phyloP scores from a whole-genome alignment of 2,113 vertebrate species.

The Hemibates koningsi region DNA sequence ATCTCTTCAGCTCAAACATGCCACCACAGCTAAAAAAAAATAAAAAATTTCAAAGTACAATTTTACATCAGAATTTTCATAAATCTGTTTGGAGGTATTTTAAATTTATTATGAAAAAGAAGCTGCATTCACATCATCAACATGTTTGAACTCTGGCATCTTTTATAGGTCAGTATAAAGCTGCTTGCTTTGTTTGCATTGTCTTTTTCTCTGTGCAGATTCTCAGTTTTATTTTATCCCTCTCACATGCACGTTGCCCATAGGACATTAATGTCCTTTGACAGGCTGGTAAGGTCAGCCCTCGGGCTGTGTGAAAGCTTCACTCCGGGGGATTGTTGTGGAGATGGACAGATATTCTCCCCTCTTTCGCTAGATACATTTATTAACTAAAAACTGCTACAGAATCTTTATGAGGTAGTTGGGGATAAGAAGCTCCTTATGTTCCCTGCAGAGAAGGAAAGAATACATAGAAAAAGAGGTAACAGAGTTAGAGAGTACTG shows the following conservation, averaged over 20 bases:
- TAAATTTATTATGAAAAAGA: background rate
- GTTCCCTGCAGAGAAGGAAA: background rate
- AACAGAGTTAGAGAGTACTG: background rate
- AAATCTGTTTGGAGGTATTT: background rate
- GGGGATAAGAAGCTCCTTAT: background rate
- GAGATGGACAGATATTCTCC: background rate
- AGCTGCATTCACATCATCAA: background rate
- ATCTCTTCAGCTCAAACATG: background rate
- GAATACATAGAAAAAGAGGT: background rate
- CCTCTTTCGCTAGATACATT: background rate
- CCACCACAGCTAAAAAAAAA: background rate
- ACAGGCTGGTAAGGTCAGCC: constrained; percentile 58
- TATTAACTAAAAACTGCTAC: background rate
- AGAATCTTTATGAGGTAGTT: background rate
- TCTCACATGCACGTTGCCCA: background rate
- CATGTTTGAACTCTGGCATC: background rate
- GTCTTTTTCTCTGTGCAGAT: background rate
- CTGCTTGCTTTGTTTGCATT: background rate
- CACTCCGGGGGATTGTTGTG: constrained; percentile 25
- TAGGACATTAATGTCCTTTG: constrained; percentile 40
- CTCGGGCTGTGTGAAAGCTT: constrained; percentile 26
- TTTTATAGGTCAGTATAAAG: background rate
- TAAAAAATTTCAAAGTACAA: background rate
- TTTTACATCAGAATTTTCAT: background rate
- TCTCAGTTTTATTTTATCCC: background rate